Evolutionary conservation across 2,888 invertebrate genomes (phyloP).

Genomic region (Drosophila antonietae): DNA sequence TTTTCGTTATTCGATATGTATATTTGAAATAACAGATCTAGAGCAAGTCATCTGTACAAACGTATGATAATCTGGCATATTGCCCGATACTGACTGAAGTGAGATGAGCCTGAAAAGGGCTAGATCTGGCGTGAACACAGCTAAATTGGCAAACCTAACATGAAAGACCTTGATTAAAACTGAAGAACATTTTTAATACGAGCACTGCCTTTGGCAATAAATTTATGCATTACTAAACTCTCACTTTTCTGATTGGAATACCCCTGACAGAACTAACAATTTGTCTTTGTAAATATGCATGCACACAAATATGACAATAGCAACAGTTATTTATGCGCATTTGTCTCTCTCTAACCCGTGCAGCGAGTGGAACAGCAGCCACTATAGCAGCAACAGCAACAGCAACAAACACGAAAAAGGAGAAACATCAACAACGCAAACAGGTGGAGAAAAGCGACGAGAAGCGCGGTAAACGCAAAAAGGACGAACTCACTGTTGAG

Average conservation of each 20-base stretch:
- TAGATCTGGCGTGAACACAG: neutral
- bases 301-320: slow-evolving; percentile 7
- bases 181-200: neutral
- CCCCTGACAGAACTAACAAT: neutral
- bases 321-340: slow-evolving; percentile 11
- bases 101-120: neutral
- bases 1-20: neutral
- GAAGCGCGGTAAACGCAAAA: slow-evolving; percentile 83
- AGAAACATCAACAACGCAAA: slow-evolving; percentile 78
- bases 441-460: slow-evolving; percentile 72
- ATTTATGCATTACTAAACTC: neutral
- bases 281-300: neutral
- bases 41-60: neutral
- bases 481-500: slow-evolving; percentile 78
- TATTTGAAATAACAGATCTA: neutral
- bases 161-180: neutral
- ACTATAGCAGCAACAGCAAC: slow-evolving; percentile 56
- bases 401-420: slow-evolving; percentile 63
- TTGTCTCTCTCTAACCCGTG: slow-evolving; percentile 38
- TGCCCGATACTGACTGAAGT: neutral
- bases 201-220: neutral
- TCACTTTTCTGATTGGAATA: neutral
- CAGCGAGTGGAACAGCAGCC: slow-evolving; percentile 44
- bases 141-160: neutral
- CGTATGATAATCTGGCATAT: neutral